Percentiles rank a stretch among this genome's conserved stretches.
Conservation (phyloP, 2,888 invertebrate species). For the Ephialtes manifestator region DNA sequence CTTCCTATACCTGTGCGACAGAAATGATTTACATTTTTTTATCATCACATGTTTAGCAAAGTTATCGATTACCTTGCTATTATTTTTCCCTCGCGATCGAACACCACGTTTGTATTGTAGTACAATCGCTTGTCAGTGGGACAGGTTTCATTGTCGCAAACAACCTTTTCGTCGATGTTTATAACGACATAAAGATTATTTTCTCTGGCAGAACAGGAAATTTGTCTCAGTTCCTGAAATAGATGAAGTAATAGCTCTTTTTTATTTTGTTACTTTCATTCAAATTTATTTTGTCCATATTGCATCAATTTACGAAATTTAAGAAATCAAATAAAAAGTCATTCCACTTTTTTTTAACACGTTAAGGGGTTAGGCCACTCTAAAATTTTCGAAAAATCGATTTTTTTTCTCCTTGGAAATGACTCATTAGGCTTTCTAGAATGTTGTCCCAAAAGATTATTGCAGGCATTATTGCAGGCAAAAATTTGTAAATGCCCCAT, state of each 20-base stretch:
- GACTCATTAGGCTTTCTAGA: no score
- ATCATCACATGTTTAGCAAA: not conserved
- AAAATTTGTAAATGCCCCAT: no score
- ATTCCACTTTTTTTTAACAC: not conserved
- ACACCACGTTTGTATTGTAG: constrained; percentile 88
- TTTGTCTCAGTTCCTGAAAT: constrained; percentile 80
- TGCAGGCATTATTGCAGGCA: no score
- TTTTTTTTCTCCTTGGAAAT: no score
- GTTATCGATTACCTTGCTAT: constrained; percentile 85
- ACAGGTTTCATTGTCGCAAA: constrained; percentile 80
- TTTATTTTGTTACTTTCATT: not conserved
- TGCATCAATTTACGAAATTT: not conserved
- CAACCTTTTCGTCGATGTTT: constrained; percentile 86
- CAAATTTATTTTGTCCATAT: not conserved
- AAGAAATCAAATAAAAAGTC: not conserved
- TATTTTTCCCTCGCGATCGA: constrained; percentile 87
- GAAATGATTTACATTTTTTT: not conserved
- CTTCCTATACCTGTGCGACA: constrained; percentile 85
- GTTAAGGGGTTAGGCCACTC: no score
- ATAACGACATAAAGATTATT: constrained; percentile 86
- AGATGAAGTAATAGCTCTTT: not conserved
- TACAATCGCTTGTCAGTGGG: constrained; percentile 78
- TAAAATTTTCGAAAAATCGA: no score
- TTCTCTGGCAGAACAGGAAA: constrained; percentile 86
- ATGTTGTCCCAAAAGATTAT: no score